Conservation (phyloP, 2,113 vertebrate genomes). For the Anas platyrhynchos region DNA sequence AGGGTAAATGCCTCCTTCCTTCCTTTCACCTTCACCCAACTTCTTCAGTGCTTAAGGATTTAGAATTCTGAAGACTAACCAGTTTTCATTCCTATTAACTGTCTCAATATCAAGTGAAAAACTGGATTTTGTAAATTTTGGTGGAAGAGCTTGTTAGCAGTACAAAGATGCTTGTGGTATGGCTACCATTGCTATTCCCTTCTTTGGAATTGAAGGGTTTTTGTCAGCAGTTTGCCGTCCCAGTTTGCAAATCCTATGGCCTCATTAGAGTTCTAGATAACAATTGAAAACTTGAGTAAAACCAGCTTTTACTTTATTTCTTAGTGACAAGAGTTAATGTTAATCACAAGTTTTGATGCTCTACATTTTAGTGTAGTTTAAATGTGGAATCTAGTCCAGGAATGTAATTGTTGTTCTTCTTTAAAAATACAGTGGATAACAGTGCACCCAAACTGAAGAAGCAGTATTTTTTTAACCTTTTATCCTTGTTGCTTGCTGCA, state of each 20-base stretch:
- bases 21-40: neutral
- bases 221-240: neutral
- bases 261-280: neutral
- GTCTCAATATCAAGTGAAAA: neutral
- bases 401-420: neutral
- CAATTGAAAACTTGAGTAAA: neutral
- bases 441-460: neutral
- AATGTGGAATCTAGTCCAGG: neutral
- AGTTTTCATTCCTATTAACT: neutral
- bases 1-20: neutral
- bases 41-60: neutral
- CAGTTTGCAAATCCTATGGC: neutral
- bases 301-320: neutral
- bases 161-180: neutral
- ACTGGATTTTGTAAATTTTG: neutral
- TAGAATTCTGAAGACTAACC: neutral
- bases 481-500: neutral
- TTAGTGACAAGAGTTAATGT: neutral
- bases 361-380: neutral
- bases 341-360: neutral
- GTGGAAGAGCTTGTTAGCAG: neutral
- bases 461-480: neutral
- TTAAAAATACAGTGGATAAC: accelerated
- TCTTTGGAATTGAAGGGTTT: neutral
- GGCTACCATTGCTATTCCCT: neutral